Evolutionary conservation across 2,888 invertebrate species (phyloP), one percentile per base, ranked within the genome.

Genomic region (Tetragonisca angustula): DNA sequence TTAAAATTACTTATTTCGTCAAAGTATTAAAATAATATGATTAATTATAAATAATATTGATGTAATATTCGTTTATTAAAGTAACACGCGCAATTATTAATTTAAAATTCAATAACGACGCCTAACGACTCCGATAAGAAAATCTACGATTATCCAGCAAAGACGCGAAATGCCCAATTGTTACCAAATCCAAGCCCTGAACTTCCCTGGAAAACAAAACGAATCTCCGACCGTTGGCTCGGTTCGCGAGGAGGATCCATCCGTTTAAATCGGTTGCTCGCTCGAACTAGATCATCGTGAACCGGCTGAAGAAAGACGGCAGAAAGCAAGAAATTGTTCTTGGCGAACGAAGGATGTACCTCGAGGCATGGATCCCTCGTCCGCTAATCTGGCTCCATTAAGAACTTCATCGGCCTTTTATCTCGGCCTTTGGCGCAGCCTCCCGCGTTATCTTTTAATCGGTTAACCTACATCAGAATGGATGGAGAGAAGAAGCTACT

Each of bases 371-470:
- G 61, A 71, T 79, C 71, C 54, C 52, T 52, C 17, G 52, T 59
- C 19, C 27, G 73, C 61, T 81, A 73, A 81, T 79, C 78, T 52
- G 65, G 5, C 64, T 69, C 49, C 59, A 52, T 65, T 79, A 65
- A 74, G 43, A 69, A 69, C 70, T 59, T 67, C 64, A 74, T 79
- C 81, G 79, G 59, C 43, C 65, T 56, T 73, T 76, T 72, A 72
- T 83, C 81, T 64, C 24, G 36, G 15, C 27, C 62, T 36, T 36
- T 17, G 68, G 65, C 32, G 36, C 59, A 36, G n/a, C n/a, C 19
- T 24, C 11, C 11, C 43, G 43, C 27, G 74, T 68, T 81, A 83
- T 81, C 76, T 81, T 81, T 83, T 64, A 72, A 83, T 83, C 83
- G 76, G 56, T 68, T 81, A 81, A 81, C 83, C 83, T 27, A 76